A percentile compares a stretch with the other conserved stretches of the same genome.
These are phyloP conservation scores for Ursus arctos DNA, from an alignment of 2,113 vertebrate species.

Conservation along the genomic window DNA sequence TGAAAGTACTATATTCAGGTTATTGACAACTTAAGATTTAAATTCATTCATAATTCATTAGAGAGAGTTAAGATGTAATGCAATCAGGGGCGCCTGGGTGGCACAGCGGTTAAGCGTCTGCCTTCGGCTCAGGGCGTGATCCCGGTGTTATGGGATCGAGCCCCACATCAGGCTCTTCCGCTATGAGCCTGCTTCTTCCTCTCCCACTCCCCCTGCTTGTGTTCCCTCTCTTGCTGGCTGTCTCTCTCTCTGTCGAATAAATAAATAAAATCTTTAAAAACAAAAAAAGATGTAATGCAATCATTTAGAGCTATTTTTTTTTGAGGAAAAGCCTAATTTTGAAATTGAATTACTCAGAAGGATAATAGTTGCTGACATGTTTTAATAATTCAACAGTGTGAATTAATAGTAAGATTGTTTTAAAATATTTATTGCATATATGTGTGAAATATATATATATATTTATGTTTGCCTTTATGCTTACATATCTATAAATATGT, in stretches of 20 bases:
- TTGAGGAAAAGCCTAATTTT: neutral
- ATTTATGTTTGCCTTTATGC: neutral
- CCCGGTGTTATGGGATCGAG: too few relatives aligned
- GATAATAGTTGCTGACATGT: neutral
- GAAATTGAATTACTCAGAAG: neutral
- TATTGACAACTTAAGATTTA: neutral
- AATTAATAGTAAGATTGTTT: neutral
- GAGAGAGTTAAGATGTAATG: neutral
- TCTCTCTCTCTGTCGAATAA: too few relatives aligned
- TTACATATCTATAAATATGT: neutral
- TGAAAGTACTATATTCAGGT: neutral
- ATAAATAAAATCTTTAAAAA: too few relatives aligned
- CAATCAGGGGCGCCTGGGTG: too few relatives aligned
- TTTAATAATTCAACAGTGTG: neutral
- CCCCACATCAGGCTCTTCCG: too few relatives aligned
- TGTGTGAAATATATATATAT: neutral
- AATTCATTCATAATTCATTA: conserved; percentile 18
- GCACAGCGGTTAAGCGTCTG: too few relatives aligned
- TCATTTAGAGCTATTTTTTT: neutral
- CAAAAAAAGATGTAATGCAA: neutral
- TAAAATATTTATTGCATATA: neutral
- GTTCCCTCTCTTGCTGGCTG: too few relatives aligned
- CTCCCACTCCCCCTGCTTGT: too few relatives aligned
- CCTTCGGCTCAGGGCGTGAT: too few relatives aligned
- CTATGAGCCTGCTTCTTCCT: too few relatives aligned